These are phyloP conservation scores for Cirrhinus molitorella DNA, from an alignment of 2,797 vertebrate species.

Conservation along the genomic window DNA sequence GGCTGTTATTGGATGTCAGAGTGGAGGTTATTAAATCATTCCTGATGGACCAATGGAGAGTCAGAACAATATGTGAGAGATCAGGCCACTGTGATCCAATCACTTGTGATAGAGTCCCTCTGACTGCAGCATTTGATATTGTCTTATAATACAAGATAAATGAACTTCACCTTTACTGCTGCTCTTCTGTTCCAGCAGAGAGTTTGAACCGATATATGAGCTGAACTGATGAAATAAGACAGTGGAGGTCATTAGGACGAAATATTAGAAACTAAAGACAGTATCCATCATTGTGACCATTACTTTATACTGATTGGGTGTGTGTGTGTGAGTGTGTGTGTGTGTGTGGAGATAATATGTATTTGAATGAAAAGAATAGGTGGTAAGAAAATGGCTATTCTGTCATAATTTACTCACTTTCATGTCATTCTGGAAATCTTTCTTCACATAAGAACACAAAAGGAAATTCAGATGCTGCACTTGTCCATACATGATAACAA, in stretches of 20 bases:
- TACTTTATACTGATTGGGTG: constrained; percentile 51
- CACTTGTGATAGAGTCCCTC: constrained; percentile 3
- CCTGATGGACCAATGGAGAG: constrained; percentile 7
- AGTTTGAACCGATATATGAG: neutral
- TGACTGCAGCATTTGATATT: constrained; percentile 14
- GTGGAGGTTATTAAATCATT: constrained; percentile 5
- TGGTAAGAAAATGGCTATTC: neutral
- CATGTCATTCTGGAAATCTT: neutral
- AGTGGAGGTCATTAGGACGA: constrained; percentile 21
- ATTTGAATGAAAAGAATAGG: neutral
- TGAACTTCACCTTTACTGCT: constrained; percentile 29
- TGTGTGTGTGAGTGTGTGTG: constrained; percentile 46
- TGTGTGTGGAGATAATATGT: constrained; percentile 32
- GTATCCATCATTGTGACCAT: neutral
- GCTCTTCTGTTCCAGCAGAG: neutral
- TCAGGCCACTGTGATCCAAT: constrained; percentile 4
- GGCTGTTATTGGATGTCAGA: constrained; percentile 23
- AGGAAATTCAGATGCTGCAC: neutral
- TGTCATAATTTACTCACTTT: neutral
- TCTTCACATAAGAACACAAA: neutral
- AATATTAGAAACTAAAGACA: constrained; percentile 32
- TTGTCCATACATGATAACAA: neutral
- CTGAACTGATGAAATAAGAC: constrained; percentile 12
- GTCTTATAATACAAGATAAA: constrained; percentile 15
- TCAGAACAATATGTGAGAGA: neutral